These are phyloP conservation scores for Rutilus rutilus DNA, from an alignment of 2,113 vertebrate species.

Conservation along the genomic window DNA sequence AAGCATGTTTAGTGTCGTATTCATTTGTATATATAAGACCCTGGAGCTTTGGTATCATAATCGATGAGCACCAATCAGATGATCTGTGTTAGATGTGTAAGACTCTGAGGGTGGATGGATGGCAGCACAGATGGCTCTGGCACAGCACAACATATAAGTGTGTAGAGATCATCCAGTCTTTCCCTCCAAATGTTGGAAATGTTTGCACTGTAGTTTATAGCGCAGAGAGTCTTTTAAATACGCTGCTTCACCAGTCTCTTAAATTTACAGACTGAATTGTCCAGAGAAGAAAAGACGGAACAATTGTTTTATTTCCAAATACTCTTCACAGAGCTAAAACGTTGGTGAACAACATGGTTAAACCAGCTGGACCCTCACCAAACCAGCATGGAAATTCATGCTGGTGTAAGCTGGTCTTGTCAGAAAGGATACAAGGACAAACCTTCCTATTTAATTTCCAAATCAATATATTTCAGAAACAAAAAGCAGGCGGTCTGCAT, in stretches of 20 bases:
- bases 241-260: neutral
- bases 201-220: slow-evolving; percentile 24
- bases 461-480: slow-evolving; percentile 25
- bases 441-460: neutral
- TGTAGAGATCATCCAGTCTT: slow-evolving; percentile 35
- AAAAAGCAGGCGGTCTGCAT: slow-evolving; percentile 3
- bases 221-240: neutral
- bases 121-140: slow-evolving; percentile 54
- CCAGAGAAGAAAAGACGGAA: neutral
- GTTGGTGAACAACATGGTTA: neutral
- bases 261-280: neutral
- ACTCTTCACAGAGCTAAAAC: no score
- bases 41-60: neutral
- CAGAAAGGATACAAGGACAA: neutral
- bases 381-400: neutral
- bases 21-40: neutral
- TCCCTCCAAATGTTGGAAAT: slow-evolving; percentile 26
- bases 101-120: slow-evolving; percentile 33
- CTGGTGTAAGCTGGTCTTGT: neutral
- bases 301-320: neutral
- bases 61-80: neutral
- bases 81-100: neutral
- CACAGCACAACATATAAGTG: slow-evolving; percentile 37
- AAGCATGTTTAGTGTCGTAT: neutral
- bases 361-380: neutral